These are phyloP conservation scores for Cosmia pyralina DNA, from an alignment of 2,888 invertebrate genomes.

Conservation along the genomic window DNA sequence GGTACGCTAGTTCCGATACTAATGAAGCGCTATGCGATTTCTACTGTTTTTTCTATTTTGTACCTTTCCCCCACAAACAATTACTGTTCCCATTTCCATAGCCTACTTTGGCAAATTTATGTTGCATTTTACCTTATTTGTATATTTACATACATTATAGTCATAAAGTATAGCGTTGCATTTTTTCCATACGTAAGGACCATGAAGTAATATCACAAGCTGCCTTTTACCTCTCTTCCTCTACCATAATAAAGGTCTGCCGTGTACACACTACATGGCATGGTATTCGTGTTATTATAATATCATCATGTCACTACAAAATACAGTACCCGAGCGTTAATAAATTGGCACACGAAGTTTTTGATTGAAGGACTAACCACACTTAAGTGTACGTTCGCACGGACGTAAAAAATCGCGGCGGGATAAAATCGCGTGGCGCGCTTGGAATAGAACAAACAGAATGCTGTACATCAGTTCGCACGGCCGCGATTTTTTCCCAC, in stretches of 20 bases:
- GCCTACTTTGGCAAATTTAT: slow-evolving; percentile 45
- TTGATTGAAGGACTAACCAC: not conserved
- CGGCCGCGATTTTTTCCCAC: no score
- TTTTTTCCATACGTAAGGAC: slow-evolving; percentile 2
- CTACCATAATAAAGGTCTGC: not conserved
- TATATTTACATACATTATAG: slow-evolving; percentile 16
- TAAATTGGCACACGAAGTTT: not conserved
- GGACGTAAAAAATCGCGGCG: no score
- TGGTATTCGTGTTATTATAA: not conserved
- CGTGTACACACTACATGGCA: not conserved
- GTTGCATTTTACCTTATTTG: slow-evolving; percentile 28
- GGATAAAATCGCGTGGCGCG: no score
- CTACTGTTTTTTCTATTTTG: no score
- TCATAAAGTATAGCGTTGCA: not conserved
- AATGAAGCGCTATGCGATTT: no score
- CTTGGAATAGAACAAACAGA: no score
- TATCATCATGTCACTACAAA: not conserved
- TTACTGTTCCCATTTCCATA: slow-evolving; percentile 44
- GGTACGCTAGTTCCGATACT: no score
- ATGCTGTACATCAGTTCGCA: no score
- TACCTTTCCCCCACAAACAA: not conserved
- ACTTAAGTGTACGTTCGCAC: no score
- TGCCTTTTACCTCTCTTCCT: slow-evolving; percentile 13
- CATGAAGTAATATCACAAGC: slow-evolving; percentile 29
- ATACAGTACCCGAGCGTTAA: not conserved